These are phyloP conservation scores for Drosophila watanabei DNA, from an alignment of 1,140 invertebrate genomes.

Conservation along the genomic window DNA sequence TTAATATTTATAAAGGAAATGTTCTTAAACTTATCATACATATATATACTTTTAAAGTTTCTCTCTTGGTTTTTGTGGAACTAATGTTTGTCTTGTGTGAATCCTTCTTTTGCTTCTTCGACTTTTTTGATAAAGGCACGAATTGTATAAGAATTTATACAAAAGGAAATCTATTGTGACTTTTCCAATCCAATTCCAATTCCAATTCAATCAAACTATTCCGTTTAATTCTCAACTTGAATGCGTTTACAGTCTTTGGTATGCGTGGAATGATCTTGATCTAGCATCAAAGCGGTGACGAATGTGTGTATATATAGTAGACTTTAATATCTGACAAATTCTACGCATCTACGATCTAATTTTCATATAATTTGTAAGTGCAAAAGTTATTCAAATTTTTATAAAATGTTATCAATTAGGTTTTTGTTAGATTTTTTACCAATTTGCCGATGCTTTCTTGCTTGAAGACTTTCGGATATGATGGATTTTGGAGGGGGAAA, in stretches of 20 bases:
- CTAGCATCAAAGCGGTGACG: conserved; percentile 45
- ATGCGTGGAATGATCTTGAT: conserved; percentile 51
- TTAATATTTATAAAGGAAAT: conserved; percentile 47
- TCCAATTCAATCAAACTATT: conserved; percentile 37
- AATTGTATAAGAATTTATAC: conserved; percentile 56
- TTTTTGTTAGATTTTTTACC: conserved; percentile 24
- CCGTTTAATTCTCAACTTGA: conserved; percentile 20
- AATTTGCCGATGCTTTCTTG: conserved; percentile 26
- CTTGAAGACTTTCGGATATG: conserved; percentile 41
- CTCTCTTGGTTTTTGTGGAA: conserved; percentile 13
- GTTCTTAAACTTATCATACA: conserved; percentile 31
- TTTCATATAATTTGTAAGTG: conserved; percentile 44
- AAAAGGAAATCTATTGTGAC: conserved; percentile 55
- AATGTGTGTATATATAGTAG: conserved; percentile 39
- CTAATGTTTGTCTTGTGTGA: conserved; percentile 28
- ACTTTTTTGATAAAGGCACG: conserved; percentile 62
- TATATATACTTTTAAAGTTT: conserved; percentile 22
- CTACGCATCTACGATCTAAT: conserved; percentile 46
- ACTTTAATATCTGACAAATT: conserved; percentile 39
- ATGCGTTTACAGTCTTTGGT: conserved; percentile 62
- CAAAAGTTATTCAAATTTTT: conserved; percentile 57
- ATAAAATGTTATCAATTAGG: conserved; percentile 42
- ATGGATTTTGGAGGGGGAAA: conserved; percentile 6
- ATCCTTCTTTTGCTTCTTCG: conserved; percentile 18
- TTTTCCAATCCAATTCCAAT: conserved; percentile 42